Conservation (phyloP, 2,888 invertebrate genomes). For the Drosophila borborema region DNA sequence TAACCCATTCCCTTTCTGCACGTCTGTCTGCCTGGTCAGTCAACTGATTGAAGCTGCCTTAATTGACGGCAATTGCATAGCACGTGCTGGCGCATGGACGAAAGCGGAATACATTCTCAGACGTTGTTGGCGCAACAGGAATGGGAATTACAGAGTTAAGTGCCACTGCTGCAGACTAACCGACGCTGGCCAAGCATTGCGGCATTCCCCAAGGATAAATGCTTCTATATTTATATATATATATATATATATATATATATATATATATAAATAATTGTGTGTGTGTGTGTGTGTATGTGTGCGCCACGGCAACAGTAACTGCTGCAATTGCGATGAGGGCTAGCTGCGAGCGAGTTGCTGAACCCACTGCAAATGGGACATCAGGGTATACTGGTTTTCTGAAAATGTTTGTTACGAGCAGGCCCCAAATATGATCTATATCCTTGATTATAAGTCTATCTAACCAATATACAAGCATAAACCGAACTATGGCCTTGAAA, state of each 20-base stretch:
- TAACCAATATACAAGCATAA: no score
- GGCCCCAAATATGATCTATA: no score
- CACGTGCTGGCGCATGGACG: slow-evolving; percentile 53
- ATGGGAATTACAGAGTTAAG: slow-evolving; percentile 24
- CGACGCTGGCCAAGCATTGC: slow-evolving; percentile 40
- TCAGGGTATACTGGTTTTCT: no score
- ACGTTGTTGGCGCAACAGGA: slow-evolving; percentile 4
- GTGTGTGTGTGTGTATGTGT: no score
- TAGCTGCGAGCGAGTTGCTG: slow-evolving; percentile 8
- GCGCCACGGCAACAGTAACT: slow-evolving; percentile 5
- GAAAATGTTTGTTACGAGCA: no score
- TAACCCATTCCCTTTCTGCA: not conserved
- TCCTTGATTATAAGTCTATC: no score
- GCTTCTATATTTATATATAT: slow-evolving; percentile 22
- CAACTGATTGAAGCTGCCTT: slow-evolving; percentile 17
- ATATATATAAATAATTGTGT: no score
- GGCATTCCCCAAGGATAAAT: slow-evolving; percentile 53
- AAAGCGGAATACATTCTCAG: slow-evolving; percentile 10
- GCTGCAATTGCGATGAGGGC: slow-evolving; percentile 27
- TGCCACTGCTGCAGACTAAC: slow-evolving; percentile 40
- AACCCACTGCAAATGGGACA: no score
- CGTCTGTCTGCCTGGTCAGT: not conserved
- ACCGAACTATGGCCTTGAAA: no score
- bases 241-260: slow-evolving; percentile 2
- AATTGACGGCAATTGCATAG: slow-evolving; percentile 52